phyloP scores from a whole-genome alignment of 2,888 invertebrate genomes.

The Rhabditoides inermis region DNA sequence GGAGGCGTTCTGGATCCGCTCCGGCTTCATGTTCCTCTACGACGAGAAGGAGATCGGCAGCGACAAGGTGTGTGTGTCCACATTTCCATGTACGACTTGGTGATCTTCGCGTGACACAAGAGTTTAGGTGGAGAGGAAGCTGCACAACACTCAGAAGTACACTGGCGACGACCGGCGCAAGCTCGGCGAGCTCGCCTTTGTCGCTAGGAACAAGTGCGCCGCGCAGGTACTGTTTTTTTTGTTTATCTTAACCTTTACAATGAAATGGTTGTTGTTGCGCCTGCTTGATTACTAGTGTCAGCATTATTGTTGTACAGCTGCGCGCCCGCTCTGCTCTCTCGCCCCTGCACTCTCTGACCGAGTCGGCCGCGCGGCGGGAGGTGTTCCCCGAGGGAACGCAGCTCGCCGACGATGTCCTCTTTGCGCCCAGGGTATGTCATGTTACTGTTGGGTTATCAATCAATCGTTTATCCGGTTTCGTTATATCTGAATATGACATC shows the following conservation, averaged over 20 bases:
- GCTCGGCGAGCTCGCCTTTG: constrained; percentile 48
- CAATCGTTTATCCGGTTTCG: too few relatives aligned
- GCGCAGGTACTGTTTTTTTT: constrained; percentile 35
- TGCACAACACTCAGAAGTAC: constrained; percentile 28
- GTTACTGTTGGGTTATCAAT: background rate
- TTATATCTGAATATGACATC: too few relatives aligned
- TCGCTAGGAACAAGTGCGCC: constrained; percentile 39
- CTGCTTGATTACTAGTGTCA: too few relatives aligned
- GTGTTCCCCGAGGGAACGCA: constrained; percentile 17
- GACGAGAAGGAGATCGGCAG: constrained; percentile 26
- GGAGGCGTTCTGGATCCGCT: constrained; percentile 49
- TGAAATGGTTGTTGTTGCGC: too few relatives aligned
- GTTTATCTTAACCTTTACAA: too few relatives aligned
- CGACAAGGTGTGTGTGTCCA: too few relatives aligned
- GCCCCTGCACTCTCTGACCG: too few relatives aligned
- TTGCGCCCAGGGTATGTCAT: constrained; percentile 19
- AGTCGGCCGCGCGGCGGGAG: too few relatives aligned
- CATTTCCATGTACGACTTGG: too few relatives aligned
- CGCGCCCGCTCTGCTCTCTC: too few relatives aligned
- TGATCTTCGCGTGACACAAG: too few relatives aligned
- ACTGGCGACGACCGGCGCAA: constrained; percentile 46
- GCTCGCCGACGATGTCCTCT: constrained; percentile 24
- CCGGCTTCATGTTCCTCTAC: constrained; percentile 45
- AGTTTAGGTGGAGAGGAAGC: constrained; percentile 8
- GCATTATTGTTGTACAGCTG: too few relatives aligned